Evolutionary conservation across 2,888 invertebrate species (phyloP), one percentile per base, ranked within the genome.

Genomic region (Lithophane leautieri): DNA sequence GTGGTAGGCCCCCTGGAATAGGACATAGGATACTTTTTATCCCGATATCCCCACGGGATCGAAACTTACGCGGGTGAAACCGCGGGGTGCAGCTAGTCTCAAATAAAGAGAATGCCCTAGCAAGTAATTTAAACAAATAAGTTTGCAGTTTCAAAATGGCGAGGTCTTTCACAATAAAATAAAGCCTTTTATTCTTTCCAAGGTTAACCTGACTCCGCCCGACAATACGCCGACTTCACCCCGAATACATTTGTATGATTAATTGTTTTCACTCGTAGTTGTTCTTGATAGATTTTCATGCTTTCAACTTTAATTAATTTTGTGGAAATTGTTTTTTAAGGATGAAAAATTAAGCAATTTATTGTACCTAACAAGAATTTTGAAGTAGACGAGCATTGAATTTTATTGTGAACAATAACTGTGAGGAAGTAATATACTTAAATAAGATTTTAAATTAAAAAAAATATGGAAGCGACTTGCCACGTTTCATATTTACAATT

Each of bases 241-340:
- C 77, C 56, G 12, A 78, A 78, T 84, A 86, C 79, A 81, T 86
- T 84, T 78, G 61, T 73, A 65, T 86, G 85, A 85, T 79, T 79
- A 81, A 85, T 85, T 79, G 60, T 72, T 77, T 71, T 58, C 63
- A 73, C 68, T 73, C 62, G 66, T 85, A 61, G 72, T 76, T 83
- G 71, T 78, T 79, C 76, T 76, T 76, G 68, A 85, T 76, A 79
- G 76, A 85, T 84, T 82, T 82, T 85, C 61, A 73, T 74, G 81
- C 69, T 69, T 74, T 71, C 50, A 74, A 69, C 75, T 85, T 63
- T 68, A 78, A 84, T 84, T 78, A 73, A 82, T 82, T 78, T 76
- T 61, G 58, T 44, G 52, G 69, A 34, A 56, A 81, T 54, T 76
- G 61, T 58, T 84, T 73, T 34, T 70, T 80, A 34, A n/a, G 28